Conservation (phyloP, 2,797 vertebrate genomes). For the Lithobates pipiens region DNA sequence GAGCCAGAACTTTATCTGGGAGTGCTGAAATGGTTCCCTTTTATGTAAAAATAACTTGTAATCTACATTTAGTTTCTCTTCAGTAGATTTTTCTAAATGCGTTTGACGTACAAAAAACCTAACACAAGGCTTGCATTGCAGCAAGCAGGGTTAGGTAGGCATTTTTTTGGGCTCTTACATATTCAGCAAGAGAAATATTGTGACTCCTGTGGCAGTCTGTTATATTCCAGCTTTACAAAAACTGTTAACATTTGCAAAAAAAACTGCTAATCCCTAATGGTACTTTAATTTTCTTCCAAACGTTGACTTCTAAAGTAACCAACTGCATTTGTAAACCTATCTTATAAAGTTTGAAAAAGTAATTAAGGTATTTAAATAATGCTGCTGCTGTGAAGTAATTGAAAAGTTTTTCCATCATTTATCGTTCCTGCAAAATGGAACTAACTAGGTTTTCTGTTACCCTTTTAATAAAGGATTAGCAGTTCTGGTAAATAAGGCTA, state of each 20-base stretch:
- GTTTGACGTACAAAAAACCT: not conserved
- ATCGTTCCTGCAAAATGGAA: no score
- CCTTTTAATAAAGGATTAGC: not conserved
- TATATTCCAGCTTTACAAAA: not conserved
- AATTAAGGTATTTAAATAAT: not conserved
- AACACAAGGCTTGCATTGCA: no score
- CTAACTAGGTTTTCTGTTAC: not conserved
- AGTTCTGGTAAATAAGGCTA: not conserved
- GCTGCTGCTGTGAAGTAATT: no score
- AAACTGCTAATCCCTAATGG: not conserved
- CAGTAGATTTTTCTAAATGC: not conserved
- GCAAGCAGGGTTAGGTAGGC: not conserved
- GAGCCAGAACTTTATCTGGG: not conserved
- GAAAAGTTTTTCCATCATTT: not conserved
- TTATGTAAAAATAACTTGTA: not conserved
- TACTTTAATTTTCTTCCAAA: not conserved
- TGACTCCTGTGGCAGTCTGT: slow-evolving; percentile 27
- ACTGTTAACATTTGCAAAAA: not conserved
- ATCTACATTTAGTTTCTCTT: not conserved
- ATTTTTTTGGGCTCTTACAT: not conserved
- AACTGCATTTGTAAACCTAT: not conserved
- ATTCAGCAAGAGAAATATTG: not conserved
- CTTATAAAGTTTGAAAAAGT: not conserved
- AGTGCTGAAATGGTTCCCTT: not conserved
- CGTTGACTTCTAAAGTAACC: not conserved